A percentile compares a stretch with the other conserved stretches of the same genome.
phyloP scores from a whole-genome alignment of 2,113 vertebrate genomes.

The Tyto alba region DNA sequence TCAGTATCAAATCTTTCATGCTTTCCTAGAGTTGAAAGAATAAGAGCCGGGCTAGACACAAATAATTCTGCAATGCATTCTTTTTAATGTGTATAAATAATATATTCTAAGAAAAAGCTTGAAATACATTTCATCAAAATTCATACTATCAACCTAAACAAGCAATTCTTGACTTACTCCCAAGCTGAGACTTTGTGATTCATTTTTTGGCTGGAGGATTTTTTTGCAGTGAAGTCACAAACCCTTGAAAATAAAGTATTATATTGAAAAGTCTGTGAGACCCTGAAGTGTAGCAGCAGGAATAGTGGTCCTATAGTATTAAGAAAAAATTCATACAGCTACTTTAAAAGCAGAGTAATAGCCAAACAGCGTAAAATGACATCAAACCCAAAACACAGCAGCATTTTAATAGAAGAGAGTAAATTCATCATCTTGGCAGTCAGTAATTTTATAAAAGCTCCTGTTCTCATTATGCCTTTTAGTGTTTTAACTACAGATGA shows the following conservation, averaged over 20 bases:
- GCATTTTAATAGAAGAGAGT: slow-evolving; percentile 2
- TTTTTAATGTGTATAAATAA: neutral
- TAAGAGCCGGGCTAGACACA: neutral
- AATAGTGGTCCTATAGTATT: neutral
- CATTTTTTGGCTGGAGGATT: neutral
- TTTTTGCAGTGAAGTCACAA: neutral
- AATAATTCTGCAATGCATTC: neutral
- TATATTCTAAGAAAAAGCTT: neutral
- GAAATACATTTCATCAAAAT: neutral
- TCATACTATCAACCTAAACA: neutral
- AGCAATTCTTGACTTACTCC: neutral
- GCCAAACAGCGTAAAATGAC: neutral
- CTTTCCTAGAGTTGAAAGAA: neutral
- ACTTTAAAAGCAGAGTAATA: neutral
- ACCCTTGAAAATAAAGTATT: neutral
- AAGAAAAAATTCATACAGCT: neutral
- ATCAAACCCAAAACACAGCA: neutral
- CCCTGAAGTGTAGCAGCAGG: neutral
- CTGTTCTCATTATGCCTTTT: slow-evolving; percentile 29
- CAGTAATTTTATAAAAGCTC: slow-evolving; percentile 29
- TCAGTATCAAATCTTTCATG: neutral
- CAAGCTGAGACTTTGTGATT: neutral
- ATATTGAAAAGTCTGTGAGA: neutral
- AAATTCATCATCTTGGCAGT: slow-evolving; percentile 40
- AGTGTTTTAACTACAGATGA: slow-evolving; percentile 38